Conservation (phyloP, 2,797 vertebrate species). For the Chrosomus eos region DNA sequence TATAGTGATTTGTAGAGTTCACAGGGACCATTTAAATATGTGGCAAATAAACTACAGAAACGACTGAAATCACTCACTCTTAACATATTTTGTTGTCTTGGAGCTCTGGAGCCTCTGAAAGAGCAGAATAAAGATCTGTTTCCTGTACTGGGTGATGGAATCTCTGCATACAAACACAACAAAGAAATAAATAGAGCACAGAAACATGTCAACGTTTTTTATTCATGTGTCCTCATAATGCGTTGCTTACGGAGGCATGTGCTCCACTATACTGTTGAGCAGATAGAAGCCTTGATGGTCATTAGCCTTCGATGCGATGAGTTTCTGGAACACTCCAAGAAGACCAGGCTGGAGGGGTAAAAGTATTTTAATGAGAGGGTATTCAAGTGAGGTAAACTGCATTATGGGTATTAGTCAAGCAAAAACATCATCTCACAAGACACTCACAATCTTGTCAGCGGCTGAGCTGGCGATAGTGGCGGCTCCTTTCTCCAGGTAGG, state of each 20-base stretch:
- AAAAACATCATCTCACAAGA: neutral
- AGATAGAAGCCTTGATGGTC: conserved; percentile 99
- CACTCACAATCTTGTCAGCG: conserved; percentile 93
- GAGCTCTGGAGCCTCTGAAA: conserved; percentile 98
- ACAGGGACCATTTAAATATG: neutral
- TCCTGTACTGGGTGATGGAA: conserved; percentile 92
- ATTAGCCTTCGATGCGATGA: conserved; percentile 97
- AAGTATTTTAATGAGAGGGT: neutral
- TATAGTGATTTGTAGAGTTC: neutral
- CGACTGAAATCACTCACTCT: conserved; percentile 83
- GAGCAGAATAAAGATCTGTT: conserved; percentile 96
- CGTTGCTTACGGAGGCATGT: conserved; percentile 92
- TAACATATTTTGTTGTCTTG: conserved; percentile 98
- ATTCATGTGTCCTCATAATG: neutral
- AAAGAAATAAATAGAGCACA: neutral
- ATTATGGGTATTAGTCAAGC: neutral
- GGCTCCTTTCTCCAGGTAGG: conserved; percentile 91
- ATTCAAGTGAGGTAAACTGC: neutral
- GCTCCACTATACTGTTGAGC: conserved; percentile 96
- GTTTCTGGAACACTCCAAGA: conserved; percentile 96
- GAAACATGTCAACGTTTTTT: neutral
- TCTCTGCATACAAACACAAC: conserved; percentile 75
- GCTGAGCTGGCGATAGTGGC: conserved; percentile 85
- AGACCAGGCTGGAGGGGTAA: conserved; percentile 85
- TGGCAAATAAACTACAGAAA: neutral